Evolutionary conservation across 2,888 invertebrate species (phyloP), one percentile per base, ranked within the genome.

Genomic region (Nomada ruficornis): DNA sequence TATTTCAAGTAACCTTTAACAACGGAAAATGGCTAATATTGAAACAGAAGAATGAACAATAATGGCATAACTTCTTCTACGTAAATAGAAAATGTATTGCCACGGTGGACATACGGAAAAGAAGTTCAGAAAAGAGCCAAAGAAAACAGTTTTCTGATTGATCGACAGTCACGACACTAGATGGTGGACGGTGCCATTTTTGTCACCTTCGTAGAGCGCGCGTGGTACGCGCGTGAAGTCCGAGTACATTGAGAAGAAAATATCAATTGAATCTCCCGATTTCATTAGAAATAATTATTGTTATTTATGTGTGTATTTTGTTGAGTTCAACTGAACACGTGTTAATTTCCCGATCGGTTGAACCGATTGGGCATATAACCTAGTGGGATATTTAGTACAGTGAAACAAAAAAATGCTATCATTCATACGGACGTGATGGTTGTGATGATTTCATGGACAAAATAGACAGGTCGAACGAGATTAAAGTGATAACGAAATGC

Each of bases 181-280:
- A 65, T 65, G 79, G 82, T 82, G 88, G 80, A 89, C 83, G 76
- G 84, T 86, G 86, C 85, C 87, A 85, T 88, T 89, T 88, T 84
- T 84, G 72, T 83, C 76, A 70, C 62, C 72, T 76, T 80, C 70
- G 68, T 47, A 47, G 60, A 76, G 77, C 74, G 80, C 82, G 84
- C 83, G 63, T 77, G 70, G 54, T 71, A 77, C 77, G 85, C 82
- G 77, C 74, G 72, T 75, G 77, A 84, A 85, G 60, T 69, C 72
- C 13, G 42, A 63, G 71, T 18, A 62, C 42, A 54, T 42, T 63
- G 44, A 20, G n/a, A 57, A 42, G 52, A 70, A 36, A 36, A 36
- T 36, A 36, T 75, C 44, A 23, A 70, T 71, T 64, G 67, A 74
- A 77, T 60, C 52, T 65, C 36, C 50, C 1, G 36, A 65, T 59